Conservation (phyloP, 2,113 vertebrate genomes). For the Ranitomeya variabilis region DNA sequence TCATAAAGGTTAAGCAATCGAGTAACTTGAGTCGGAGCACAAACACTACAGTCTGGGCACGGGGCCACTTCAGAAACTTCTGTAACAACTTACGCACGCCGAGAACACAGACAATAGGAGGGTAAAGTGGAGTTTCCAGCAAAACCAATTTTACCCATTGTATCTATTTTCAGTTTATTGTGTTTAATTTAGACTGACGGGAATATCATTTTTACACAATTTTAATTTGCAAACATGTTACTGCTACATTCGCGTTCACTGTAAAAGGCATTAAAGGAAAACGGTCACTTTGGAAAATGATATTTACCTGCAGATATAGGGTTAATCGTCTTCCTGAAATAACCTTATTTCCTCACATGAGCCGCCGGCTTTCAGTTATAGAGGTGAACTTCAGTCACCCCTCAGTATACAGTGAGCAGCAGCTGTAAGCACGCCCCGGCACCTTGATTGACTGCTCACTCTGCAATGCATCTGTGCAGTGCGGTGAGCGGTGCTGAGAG, state of each 20-base stretch:
- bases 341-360: too few relatives aligned
- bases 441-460: too few relatives aligned
- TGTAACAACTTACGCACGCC: not conserved
- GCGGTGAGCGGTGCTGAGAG: too few relatives aligned
- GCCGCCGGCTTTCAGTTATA: too few relatives aligned
- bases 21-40: not conserved
- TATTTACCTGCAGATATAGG: too few relatives aligned
- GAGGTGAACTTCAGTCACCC: too few relatives aligned
- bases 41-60: not conserved
- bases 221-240: not conserved
- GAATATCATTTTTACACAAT: not conserved
- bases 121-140: not conserved
- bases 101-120: not conserved
- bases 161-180: not conserved
- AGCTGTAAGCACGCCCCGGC: too few relatives aligned
- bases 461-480: too few relatives aligned
- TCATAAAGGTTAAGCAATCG: not conserved
- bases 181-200: not conserved
- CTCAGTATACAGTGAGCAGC: too few relatives aligned
- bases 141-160: not conserved
- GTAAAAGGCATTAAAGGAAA: not conserved
- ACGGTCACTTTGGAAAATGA: too few relatives aligned
- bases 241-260: too few relatives aligned
- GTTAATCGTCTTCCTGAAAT: too few relatives aligned
- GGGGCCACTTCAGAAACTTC: not conserved